phyloP scores from a whole-genome alignment of 1,140 invertebrate genomes.

The Amphibalanus amphitrite region DNA sequence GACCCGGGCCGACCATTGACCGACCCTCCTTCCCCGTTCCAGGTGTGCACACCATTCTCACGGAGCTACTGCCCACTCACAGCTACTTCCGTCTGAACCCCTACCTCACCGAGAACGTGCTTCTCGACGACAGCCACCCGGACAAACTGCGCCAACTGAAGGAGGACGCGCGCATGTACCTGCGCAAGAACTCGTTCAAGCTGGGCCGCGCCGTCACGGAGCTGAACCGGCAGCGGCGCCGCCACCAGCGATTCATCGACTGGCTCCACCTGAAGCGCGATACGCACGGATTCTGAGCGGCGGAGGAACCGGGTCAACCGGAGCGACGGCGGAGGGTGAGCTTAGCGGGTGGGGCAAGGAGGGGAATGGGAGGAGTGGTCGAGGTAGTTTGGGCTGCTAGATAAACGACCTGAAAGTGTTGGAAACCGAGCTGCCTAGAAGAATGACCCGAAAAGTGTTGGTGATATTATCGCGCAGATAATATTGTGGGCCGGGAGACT shows the following conservation, averaged over 20 bases:
- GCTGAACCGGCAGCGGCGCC: background rate
- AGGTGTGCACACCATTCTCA: slow-evolving; percentile 62
- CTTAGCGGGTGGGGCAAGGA: no score
- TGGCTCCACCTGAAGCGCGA: background rate
- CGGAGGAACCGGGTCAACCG: no score
- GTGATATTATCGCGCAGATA: no score
- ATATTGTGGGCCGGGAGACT: no score
- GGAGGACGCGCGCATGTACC: slow-evolving; percentile 33
- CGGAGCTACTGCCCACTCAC: slow-evolving; percentile 55
- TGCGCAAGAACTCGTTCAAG: slow-evolving; percentile 33
- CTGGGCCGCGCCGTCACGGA: slow-evolving; percentile 16
- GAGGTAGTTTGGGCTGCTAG: no score
- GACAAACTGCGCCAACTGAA: slow-evolving; percentile 32
- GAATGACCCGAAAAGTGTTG: no score
- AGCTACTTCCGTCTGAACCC: slow-evolving; percentile 83
- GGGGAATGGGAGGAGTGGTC: no score
- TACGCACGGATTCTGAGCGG: background rate
- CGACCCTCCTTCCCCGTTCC: slow-evolving; percentile 21
- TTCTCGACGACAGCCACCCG: slow-evolving; percentile 62
- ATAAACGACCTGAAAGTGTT: no score
- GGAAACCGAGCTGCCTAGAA: no score
- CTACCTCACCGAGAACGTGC: slow-evolving; percentile 59
- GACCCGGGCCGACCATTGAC: no score
- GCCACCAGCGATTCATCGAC: background rate
- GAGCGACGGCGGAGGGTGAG: no score